Conservation (phyloP, 2,888 invertebrate genomes). For the Drosophila seclusa region DNA sequence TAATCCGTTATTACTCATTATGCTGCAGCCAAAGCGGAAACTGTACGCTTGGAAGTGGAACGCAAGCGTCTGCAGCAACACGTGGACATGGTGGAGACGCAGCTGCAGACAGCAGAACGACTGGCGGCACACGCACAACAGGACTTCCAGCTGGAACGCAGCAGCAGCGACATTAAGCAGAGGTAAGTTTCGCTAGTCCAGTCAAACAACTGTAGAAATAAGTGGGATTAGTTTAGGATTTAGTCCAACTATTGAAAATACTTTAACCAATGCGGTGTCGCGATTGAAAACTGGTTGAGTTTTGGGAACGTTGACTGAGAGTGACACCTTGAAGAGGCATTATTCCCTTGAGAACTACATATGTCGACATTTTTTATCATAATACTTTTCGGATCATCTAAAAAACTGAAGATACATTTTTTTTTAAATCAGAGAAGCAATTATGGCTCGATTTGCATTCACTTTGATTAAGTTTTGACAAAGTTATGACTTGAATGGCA, state of each 20-base stretch:
- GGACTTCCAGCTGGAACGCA: conserved; percentile 74
- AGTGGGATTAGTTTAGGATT: background rate
- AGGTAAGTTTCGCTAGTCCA: conserved; percentile 61
- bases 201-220: background rate
- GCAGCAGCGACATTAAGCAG: conserved; percentile 77
- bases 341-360: background rate
- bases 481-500: too few relatives aligned
- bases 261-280: background rate
- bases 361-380: background rate
- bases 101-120: conserved; percentile 60
- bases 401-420: too few relatives aligned
- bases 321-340: background rate
- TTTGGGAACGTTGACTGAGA: background rate
- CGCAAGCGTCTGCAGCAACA: conserved; percentile 67
- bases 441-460: too few relatives aligned
- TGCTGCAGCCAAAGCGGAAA: conserved; percentile 77
- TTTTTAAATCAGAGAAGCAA: too few relatives aligned
- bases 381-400: background rate
- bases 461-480: too few relatives aligned
- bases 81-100: conserved; percentile 52
- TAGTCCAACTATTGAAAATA: background rate
- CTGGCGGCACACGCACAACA: conserved; percentile 58
- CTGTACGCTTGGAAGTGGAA: conserved; percentile 68
- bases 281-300: background rate
- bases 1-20: background rate